Evolutionary conservation across 2,888 invertebrate species (phyloP).

Genomic region (Hypselothyrea guttata): DNA sequence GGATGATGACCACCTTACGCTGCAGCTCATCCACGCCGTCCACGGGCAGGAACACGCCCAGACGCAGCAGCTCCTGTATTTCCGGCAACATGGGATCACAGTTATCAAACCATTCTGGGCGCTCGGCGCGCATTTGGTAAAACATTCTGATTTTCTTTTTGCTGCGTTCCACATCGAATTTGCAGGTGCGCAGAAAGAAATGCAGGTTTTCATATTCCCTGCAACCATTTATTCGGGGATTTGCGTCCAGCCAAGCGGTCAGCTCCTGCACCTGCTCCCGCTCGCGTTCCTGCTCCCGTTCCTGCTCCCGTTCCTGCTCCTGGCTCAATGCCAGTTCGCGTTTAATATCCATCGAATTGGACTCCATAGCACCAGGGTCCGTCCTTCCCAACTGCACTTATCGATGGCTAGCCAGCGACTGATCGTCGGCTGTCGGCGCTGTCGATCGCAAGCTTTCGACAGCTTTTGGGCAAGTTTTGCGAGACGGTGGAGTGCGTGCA

Average conservation of each 20-base stretch:
- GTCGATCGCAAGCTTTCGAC: slow-evolving; percentile 33
- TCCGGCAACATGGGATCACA: slow-evolving; percentile 84
- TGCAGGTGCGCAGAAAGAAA: slow-evolving; percentile 85
- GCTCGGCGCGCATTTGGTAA: slow-evolving; percentile 84
- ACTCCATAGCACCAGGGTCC: too few species aligned
- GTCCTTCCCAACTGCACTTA: slow-evolving; percentile 30
- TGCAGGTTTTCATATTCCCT: slow-evolving; percentile 83
- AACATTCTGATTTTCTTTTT: slow-evolving; percentile 84
- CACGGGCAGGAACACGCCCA: slow-evolving; percentile 86
- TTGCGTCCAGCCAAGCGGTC: slow-evolving; percentile 80
- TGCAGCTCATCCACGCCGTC: slow-evolving; percentile 83
- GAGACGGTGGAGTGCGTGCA: slow-evolving; percentile 11
- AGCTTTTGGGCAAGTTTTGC: slow-evolving; percentile 14
- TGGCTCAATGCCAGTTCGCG: background rate
- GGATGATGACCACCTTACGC: slow-evolving; percentile 85
- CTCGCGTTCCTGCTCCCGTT: too few species aligned
- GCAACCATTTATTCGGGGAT: slow-evolving; percentile 81
- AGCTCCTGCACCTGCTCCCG: slow-evolving; percentile 70
- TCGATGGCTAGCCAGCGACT: slow-evolving; percentile 29
- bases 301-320: slow-evolving; percentile 54
- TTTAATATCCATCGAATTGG: too few species aligned
- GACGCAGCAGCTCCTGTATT: slow-evolving; percentile 84
- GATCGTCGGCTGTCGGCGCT: slow-evolving; percentile 28
- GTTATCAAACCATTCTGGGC: slow-evolving; percentile 85
- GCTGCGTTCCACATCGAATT: slow-evolving; percentile 84